These are phyloP conservation scores for Microvelia longipes DNA, from an alignment of 1,140 invertebrate genomes.

Conservation along the genomic window DNA sequence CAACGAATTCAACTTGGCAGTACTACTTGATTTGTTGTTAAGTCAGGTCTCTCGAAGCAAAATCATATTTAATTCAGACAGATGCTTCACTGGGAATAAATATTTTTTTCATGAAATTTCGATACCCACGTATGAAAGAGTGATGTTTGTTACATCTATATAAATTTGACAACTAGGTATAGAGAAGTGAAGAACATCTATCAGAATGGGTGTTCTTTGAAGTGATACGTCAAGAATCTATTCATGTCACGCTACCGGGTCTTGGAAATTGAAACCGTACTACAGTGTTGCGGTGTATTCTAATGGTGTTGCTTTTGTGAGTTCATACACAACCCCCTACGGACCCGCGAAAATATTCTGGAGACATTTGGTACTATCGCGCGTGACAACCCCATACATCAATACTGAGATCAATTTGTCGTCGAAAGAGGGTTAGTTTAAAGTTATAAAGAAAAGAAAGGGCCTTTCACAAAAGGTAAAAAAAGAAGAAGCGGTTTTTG, in stretches of 20 bases:
- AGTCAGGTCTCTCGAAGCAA: no score
- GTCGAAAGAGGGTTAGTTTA: not conserved
- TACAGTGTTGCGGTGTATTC: not conserved
- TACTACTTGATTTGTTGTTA: no score
- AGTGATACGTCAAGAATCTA: not conserved
- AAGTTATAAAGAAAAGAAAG: not conserved
- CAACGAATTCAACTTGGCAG: no score
- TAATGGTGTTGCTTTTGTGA: not conserved
- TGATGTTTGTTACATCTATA: no score
- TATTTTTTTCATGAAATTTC: no score
- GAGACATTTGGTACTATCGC: not conserved
- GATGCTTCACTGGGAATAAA: no score
- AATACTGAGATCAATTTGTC: not conserved
- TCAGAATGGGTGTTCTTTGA: not conserved
- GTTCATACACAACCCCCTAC: no score
- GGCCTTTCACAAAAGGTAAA: not conserved
- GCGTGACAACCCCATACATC: not conserved
- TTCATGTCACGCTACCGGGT: not conserved
- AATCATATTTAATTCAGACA: no score
- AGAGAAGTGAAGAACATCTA: not conserved
- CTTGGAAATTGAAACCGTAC: not conserved
- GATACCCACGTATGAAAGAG: no score
- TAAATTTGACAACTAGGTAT: no score
- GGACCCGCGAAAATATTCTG: no score
- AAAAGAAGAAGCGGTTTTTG: not conserved